Base-by-base conservation (phyloP, 2,888 invertebrate genomes). In the Chloroclysta siterata region DNA sequence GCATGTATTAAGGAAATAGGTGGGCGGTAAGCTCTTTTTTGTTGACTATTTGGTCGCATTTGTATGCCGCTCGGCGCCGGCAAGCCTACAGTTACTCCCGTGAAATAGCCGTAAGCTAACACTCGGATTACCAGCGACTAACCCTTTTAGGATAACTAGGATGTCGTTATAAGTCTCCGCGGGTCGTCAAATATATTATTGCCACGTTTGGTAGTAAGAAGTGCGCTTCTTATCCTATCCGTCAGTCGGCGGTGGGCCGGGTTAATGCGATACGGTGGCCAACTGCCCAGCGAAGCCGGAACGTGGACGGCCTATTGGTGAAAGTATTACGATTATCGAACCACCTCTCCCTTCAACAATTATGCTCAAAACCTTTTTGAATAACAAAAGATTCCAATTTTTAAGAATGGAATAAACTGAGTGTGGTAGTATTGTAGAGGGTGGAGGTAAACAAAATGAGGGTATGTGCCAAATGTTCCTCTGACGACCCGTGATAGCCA, bases 41-140 rank as follows among this genome's bases (percentile, higher is more conserved):
- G 75, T 79, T 76, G 73, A 17, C 76, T 74, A 77, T 79, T 79
- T 72, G 68, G 72, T 54, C 68, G 72, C 78, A 89, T 90, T 86
- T 81, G 88, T 90, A 90, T 90, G 85, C 87, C 53, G 72, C 71
- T 57, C 72, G 66, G 56, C 69, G 65, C 17, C 17, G 56, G 70
- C 53, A 11, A 17, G 63, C 10, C 36, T 36, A 87, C 89, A 83
- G 90, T 89, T 89, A 87, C 87, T 88, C 87, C 81, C 73, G 74
- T 75, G 84, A 86, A 86, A 73, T 88, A 87, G 87, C 88, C 81
- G 87, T 85, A 73, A 70, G 72, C 73, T 71, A 72, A 69, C 61
- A 60, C 66, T 69, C 69, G 76, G 75, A 75, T 80, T 79, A 78
- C 70, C 15, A 53, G 74, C 72, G 71, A 72, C 77, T 78, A 79